phyloP scores from a whole-genome alignment of 2,113 vertebrate species.

The Pelodiscus sinensis region DNA sequence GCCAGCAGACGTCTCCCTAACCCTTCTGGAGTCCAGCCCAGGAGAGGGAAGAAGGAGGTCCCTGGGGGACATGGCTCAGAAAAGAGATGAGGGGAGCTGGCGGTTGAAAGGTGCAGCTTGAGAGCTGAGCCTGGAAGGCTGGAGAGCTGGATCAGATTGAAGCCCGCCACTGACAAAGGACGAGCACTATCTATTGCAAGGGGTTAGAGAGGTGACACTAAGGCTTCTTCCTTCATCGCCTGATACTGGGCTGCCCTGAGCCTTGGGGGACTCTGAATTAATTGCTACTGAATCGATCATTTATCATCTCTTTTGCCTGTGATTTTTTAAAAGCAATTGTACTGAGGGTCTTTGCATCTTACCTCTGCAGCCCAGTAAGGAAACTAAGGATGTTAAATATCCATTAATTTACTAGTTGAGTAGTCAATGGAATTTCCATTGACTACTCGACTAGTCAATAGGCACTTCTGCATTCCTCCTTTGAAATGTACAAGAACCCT shows the following conservation, averaged over 20 bases:
- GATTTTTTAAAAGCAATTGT: neutral
- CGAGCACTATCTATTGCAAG: neutral
- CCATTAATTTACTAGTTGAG: no score
- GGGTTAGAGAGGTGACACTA: neutral
- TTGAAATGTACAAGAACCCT: no score
- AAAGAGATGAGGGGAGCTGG: neutral
- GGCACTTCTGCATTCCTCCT: no score
- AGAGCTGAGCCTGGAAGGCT: neutral
- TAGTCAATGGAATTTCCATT: no score
- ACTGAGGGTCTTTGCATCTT: neutral
- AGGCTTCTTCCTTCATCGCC: neutral
- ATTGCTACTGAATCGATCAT: neutral
- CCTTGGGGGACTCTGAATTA: neutral
- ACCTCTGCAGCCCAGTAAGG: neutral
- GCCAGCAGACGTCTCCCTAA: neutral
- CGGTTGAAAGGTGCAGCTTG: neutral
- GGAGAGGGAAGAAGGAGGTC: neutral
- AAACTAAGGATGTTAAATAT: no score
- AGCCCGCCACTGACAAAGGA: neutral
- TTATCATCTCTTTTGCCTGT: neutral
- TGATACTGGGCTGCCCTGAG: neutral
- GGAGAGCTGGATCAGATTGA: neutral
- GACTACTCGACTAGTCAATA: no score
- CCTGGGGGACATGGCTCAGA: neutral
- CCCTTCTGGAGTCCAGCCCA: neutral